These are phyloP conservation scores for Sycophaga agraensis DNA, from an alignment of 1,140 invertebrate genomes.

Conservation along the genomic window DNA sequence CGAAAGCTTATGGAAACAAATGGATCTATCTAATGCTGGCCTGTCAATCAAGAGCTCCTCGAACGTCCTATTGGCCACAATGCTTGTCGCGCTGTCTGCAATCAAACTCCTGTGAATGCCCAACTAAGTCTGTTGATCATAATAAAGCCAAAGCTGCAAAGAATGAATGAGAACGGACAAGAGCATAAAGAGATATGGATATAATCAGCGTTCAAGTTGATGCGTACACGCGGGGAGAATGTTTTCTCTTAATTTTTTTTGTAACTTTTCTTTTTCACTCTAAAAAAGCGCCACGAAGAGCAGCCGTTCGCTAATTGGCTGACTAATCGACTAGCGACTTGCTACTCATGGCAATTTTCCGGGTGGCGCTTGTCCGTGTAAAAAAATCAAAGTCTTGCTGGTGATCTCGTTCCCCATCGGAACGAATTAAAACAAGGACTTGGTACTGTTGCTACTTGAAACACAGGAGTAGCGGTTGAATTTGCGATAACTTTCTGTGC, in stretches of 20 bases:
- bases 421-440: background rate
- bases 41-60: constrained; percentile 15
- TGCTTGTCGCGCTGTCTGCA: constrained; percentile 20
- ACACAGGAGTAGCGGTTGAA: constrained; percentile 3
- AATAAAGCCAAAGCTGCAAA: too few relatives aligned
- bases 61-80: constrained; percentile 18
- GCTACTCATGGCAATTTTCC: background rate
- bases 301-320: too few relatives aligned
- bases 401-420: constrained; percentile 12
- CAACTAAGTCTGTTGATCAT: background rate
- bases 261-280: too few relatives aligned
- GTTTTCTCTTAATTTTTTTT: too few relatives aligned
- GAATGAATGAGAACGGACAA: background rate
- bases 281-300: too few relatives aligned
- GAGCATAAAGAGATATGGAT: background rate
- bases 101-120: constrained; percentile 32
- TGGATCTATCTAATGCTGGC: constrained; percentile 46
- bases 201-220: constrained; percentile 13
- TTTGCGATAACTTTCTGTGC: background rate
- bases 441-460: too few relatives aligned
- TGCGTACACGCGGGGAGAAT: too few relatives aligned
- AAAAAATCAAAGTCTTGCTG: too few relatives aligned
- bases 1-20: constrained; percentile 55
- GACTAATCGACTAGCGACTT: background rate
- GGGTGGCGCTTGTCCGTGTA: too few relatives aligned